Evolutionary conservation across 2,113 vertebrate species (phyloP), one percentile per base, ranked within the genome.

Genomic region (Odontophorus gujanensis): DNA sequence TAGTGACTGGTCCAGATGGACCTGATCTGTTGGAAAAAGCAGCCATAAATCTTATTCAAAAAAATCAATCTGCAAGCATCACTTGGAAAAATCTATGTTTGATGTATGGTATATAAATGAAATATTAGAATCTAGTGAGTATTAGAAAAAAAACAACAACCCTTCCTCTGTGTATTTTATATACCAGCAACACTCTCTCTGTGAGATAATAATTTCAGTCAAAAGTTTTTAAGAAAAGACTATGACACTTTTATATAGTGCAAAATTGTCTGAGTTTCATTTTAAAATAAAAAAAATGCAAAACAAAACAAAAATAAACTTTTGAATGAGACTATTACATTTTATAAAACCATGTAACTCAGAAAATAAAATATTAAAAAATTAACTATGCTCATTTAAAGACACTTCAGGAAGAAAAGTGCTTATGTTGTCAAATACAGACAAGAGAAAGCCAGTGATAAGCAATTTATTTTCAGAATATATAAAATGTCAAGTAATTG

Each of bases 391-490:
- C 5, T 42, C 0, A 68, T 47, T 72, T 68, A 30, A 85, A 76
- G 15, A 32, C 2, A 26, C 58, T 91, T 79, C 47, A 67, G 53
- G 21, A 76, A 80, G 77, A 57, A 90, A 71, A 65, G 13, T 69
- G 26, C 40, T 93, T 69, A 20, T 53, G 11, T 58, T 91, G 48
- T 82, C 85, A 92, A 36, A 89, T 75, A 92, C n/a, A 89, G 8
- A 50, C 48, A 18, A 55, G 38, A 73, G 59, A 87, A 81, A 75
- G 53, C 67, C 0, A 76, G 2, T 42, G 87, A 85, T 6, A 9
- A 80, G 28, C 30, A 79, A 79, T 65, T 89, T 66, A 45, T 79
- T 62, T 91, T 58, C 1, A 1, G 16, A 85, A 77, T 11, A 30
- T 85, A 65, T 63, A 85, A 95, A 85, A 81, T 72, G 20, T 10